Evolutionary conservation across 1,140 invertebrate species (phyloP).

Genomic region (Macrocentrus cingulum): DNA sequence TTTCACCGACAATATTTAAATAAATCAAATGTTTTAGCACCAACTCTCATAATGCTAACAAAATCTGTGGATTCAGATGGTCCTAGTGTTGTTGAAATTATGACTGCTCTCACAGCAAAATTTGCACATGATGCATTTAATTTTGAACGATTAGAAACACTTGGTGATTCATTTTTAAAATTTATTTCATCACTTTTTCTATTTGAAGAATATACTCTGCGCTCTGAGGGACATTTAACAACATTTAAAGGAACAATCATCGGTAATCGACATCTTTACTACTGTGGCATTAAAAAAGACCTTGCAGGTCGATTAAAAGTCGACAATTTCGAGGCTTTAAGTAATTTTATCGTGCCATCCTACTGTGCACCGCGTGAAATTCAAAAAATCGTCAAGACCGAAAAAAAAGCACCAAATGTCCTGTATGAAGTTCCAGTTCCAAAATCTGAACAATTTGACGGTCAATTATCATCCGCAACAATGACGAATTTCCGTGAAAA

Average conservation of each 20-base stretch:
- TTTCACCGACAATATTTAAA: conserved; percentile 19
- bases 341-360: conserved; percentile 71
- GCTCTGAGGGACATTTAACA: conserved; percentile 78
- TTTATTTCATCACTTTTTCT: conserved; percentile 74
- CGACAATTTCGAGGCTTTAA: conserved; percentile 66
- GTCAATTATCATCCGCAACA: conserved; percentile 41
- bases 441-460: conserved; percentile 48
- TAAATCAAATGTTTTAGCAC: conserved; percentile 21
- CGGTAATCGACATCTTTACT: conserved; percentile 80
- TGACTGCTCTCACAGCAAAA: conserved; percentile 70
- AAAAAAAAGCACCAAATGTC: conserved; percentile 49
- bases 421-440: conserved; percentile 56
- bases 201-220: conserved; percentile 68
- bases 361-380: conserved; percentile 41
- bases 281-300: conserved; percentile 62
- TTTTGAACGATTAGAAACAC: conserved; percentile 80
- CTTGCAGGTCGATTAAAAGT: conserved; percentile 65
- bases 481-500: conserved; percentile 29
- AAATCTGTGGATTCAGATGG: conserved; percentile 12
- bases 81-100: conserved; percentile 36
- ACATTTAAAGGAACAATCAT: conserved; percentile 74
- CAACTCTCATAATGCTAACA: conserved; percentile 19
- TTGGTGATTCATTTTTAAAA: conserved; percentile 90
- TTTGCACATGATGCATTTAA: conserved; percentile 76
- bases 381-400: conserved; percentile 34